Evolutionary conservation across 2,888 invertebrate genomes (phyloP), one percentile per base, ranked within the genome.

Genomic region (Meteorus cinctellus): DNA sequence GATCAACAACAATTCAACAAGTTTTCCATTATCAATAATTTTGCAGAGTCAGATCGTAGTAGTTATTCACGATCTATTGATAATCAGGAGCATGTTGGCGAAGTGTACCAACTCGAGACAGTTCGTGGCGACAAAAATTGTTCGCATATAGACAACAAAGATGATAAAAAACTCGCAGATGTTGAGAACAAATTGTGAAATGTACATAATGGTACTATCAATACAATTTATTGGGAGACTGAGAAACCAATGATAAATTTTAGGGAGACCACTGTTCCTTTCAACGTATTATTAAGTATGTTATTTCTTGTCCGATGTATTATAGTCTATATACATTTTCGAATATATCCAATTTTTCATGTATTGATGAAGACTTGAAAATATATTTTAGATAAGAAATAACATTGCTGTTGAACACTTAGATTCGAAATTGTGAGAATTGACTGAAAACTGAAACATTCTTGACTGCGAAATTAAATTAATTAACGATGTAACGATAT

Each of bases 151-250:
- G 45, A 27, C 14, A 27, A 60, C n/a, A 41, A 36, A 1, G 60
- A 45, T 3, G 55, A 74, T 6, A 36, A 75, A 19, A 72, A 27
- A 55, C n/a, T 19, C 45, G 69, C 69, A 60, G 48, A 74, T 60
- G 8, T 74, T 65, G 77, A 75, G 63, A 74, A 78, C 51, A 41
- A 68, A n/a, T 24, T n/a, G 6, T 60, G 59, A 5, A 67, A 59
- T 41, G 71, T 24, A 69, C 45, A 59, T 34, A n/a, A 60, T 6
- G 75, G 70, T 48, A 65, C 75, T 0, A 48, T 81, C 70, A 82
- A 85, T 68, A 82, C 82, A 0, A 79, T 63, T 48, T 77, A 81
- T 65, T 83, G 83, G 84, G 80, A 77, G 59, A 84, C 76, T 84
- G 84, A 65, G 79, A 84, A 76, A 72, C 76, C 55, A 68, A 79